Evolutionary conservation across 2,888 invertebrate species (phyloP).

Genomic region (Quadroppia sp.): DNA sequence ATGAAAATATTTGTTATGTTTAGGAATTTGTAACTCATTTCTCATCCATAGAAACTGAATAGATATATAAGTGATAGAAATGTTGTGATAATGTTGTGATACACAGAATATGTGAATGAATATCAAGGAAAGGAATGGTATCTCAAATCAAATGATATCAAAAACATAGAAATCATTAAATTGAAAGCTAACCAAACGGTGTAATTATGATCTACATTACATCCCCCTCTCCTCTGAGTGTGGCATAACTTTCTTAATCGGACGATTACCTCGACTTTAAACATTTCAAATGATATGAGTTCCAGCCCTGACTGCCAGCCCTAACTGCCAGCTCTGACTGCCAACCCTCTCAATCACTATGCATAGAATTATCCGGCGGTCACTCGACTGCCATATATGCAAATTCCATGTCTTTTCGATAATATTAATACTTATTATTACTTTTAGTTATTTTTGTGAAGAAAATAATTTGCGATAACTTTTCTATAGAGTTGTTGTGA

Average conservation of each 20-base stretch:
- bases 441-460: not conserved
- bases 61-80: too few relatives aligned
- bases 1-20: too few relatives aligned
- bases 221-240: not conserved
- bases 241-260: slow-evolving; percentile 17
- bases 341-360: not conserved
- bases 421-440: slow-evolving; percentile 1
- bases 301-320: too few relatives aligned
- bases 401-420: not conserved
- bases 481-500: slow-evolving; percentile 8
- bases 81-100: not conserved
- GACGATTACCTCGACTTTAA: slow-evolving; percentile 17
- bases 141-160: not conserved
- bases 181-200: not conserved
- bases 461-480: slow-evolving; percentile 6
- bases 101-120: not conserved
- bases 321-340: too few relatives aligned
- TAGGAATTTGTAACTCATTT: too few relatives aligned
- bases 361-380: not conserved
- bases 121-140: not conserved
- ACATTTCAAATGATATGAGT: not conserved
- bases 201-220: slow-evolving; percentile 16
- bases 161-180: slow-evolving; percentile 12
- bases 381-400: not conserved
- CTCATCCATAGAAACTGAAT: too few relatives aligned